Conservation (phyloP, 1,140 invertebrate genomes). For the Drosophila melanica region DNA sequence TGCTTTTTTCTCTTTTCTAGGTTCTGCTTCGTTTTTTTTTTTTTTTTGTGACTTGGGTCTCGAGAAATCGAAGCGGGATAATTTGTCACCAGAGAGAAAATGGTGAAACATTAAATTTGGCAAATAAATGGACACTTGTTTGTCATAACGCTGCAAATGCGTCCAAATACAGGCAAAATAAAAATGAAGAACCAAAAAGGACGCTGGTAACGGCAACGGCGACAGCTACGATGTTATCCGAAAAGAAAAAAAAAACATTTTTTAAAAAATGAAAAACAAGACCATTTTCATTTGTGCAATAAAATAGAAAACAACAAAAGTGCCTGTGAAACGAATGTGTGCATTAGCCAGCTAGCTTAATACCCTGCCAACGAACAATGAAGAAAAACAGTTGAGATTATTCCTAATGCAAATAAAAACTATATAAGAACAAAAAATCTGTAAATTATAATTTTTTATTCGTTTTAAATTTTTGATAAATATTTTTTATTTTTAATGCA, state of each 20-base stretch:
- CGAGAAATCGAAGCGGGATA: conserved; percentile 79
- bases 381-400: background rate
- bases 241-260: conserved; percentile 48
- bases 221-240: conserved; percentile 67
- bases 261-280: conserved; percentile 77
- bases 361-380: conserved; percentile 6
- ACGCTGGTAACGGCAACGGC: conserved; percentile 31
- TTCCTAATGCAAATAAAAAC: no score
- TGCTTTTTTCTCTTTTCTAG: conserved; percentile 1
- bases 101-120: conserved; percentile 82
- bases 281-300: conserved; percentile 80
- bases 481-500: no score
- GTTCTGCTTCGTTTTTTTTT: background rate
- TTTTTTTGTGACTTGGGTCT: conserved; percentile 42
- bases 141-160: conserved; percentile 82
- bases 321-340: conserved; percentile 28
- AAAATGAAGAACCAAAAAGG: conserved; percentile 56
- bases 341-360: conserved; percentile 2
- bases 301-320: conserved; percentile 76
- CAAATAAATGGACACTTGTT: conserved; percentile 83
- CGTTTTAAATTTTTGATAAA: no score
- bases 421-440: background rate
- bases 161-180: conserved; percentile 71
- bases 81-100: conserved; percentile 75
- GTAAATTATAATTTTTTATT: background rate